Conservation (phyloP, 2,888 invertebrate species). For the Ochropleura leucogaster region DNA sequence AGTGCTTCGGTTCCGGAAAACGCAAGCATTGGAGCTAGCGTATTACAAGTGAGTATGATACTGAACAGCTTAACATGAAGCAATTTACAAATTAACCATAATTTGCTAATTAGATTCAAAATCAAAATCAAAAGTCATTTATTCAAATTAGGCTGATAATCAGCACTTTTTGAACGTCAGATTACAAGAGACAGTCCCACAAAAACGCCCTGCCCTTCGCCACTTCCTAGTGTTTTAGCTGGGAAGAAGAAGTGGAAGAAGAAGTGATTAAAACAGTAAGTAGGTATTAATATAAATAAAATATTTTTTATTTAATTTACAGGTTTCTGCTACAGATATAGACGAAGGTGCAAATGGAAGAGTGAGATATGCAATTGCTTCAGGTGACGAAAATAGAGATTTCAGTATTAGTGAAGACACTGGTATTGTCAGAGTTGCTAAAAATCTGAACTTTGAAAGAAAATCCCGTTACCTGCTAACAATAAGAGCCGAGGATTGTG, state of each 20-base stretch:
- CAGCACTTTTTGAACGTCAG: no score
- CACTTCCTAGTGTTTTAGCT: no score
- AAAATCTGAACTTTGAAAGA: constrained; percentile 98
- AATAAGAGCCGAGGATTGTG: constrained; percentile 97
- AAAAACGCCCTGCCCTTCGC: no score
- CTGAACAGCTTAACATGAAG: background rate
- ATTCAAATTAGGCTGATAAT: no score
- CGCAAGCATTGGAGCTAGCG: constrained; percentile 97
- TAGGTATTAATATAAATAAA: background rate
- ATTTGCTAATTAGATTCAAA: background rate
- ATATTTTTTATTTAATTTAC: constrained; percentile 58
- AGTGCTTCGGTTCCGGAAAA: constrained; percentile 97
- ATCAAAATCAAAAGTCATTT: no score
- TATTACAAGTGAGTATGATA: constrained; percentile 92
- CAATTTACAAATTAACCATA: background rate
- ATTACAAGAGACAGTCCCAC: no score
- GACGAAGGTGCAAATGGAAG: constrained; percentile 97
- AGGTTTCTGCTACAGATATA: constrained; percentile 97
- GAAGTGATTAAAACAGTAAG: no score
- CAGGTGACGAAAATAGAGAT: constrained; percentile 97
- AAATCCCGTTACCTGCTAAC: constrained; percentile 95
- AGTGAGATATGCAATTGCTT: constrained; percentile 96
- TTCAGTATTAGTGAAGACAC: constrained; percentile 98
- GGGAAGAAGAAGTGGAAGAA: no score
- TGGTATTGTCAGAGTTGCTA: constrained; percentile 97